phyloP scores from a whole-genome alignment of 2,113 vertebrate species.

The Nematolebias whitei region DNA sequence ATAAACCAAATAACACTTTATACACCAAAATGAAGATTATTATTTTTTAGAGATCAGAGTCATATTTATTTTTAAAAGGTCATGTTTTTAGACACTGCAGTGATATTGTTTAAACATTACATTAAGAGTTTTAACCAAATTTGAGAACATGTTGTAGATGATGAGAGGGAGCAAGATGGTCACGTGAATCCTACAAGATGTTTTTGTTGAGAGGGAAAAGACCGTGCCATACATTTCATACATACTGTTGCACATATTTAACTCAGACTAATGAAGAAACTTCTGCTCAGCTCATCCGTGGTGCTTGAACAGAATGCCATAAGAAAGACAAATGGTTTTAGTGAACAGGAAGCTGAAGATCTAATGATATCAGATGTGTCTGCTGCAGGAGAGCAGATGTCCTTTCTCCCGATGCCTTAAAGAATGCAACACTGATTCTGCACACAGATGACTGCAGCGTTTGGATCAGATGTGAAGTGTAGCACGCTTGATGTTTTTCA shows the following conservation, averaged over 20 bases:
- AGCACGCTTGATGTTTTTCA: neutral
- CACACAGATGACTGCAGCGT: slow-evolving; percentile 16
- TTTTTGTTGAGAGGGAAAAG: too few species aligned
- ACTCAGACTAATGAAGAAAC: slow-evolving; percentile 16
- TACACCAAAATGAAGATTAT: slow-evolving; percentile 51
- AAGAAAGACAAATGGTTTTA: neutral
- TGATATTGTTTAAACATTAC: slow-evolving; percentile 49
- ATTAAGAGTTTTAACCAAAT: slow-evolving; percentile 33
- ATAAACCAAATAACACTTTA: slow-evolving; percentile 71
- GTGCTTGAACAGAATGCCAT: slow-evolving; percentile 6
- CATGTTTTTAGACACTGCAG: slow-evolving; percentile 55
- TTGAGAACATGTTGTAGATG: slow-evolving; percentile 26
- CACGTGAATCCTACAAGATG: neutral
- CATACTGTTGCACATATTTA: slow-evolving; percentile 18
- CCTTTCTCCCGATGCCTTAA: slow-evolving; percentile 78
- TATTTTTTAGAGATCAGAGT: slow-evolving; percentile 66
- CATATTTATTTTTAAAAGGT: slow-evolving; percentile 78
- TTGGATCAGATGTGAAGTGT: neutral
- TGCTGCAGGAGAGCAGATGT: slow-evolving; percentile 41
- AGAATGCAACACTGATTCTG: slow-evolving; percentile 41
- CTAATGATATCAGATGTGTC: slow-evolving; percentile 46
- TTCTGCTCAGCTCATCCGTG: neutral
- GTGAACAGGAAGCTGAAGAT: neutral
- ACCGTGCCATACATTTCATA: slow-evolving; percentile 1
- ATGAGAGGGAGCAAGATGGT: slow-evolving; percentile 18